Evolutionary conservation across 1,140 invertebrate species (phyloP).

Genomic region (Hirudo medicinalis): DNA sequence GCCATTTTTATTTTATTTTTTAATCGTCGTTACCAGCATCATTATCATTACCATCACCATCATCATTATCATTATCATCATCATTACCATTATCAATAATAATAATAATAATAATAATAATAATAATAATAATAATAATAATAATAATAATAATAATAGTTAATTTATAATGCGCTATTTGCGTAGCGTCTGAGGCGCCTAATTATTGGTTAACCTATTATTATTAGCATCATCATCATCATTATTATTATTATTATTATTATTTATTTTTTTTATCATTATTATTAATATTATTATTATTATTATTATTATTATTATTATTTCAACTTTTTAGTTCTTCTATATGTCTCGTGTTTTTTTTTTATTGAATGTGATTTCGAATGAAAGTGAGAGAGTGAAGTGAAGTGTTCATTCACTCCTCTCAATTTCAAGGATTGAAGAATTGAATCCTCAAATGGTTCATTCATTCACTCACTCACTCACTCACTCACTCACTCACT

Average conservation of each 20-base stretch:
- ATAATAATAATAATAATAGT: too few relatives aligned
- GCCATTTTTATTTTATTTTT: not conserved
- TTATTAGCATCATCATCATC: too few relatives aligned
- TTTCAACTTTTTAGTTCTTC: not conserved
- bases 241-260: not conserved
- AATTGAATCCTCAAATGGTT: not conserved
- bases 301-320: not conserved
- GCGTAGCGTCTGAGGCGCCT: not conserved
- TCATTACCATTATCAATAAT: too few relatives aligned
- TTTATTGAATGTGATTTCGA: too few relatives aligned
- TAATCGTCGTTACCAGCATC: too few relatives aligned
- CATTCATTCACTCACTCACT: conserved; percentile 1
- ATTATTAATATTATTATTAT: not conserved
- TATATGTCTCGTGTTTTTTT: too few relatives aligned
- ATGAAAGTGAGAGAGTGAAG: not conserved
- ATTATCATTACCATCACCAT: not conserved
- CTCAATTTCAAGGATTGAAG: not conserved
- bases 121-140: too few relatives aligned
- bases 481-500: not conserved
- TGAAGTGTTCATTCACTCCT: not conserved
- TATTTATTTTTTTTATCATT: not conserved
- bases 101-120: too few relatives aligned
- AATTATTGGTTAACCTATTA: not conserved
- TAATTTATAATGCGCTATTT: not conserved
- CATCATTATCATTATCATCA: too few relatives aligned